Evolutionary conservation across 2,888 invertebrate species (phyloP).

Genomic region (Julus scandinavius): DNA sequence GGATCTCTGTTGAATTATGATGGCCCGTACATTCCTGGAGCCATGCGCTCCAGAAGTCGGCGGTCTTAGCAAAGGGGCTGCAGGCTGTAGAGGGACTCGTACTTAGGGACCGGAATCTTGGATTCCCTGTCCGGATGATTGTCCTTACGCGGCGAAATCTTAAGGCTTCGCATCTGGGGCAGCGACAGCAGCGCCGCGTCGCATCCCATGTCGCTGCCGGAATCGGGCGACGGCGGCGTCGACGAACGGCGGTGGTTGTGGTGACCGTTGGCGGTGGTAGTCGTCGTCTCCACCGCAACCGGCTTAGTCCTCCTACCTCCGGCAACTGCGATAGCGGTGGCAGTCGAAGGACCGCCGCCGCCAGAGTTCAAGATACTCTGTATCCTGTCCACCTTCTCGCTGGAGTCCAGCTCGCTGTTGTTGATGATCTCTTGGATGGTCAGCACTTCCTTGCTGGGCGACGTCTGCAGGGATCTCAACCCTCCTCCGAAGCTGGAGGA

Average conservation of each 20-base stretch:
- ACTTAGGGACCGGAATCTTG: not conserved
- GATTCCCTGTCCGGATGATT: not conserved
- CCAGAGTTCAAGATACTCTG: not conserved
- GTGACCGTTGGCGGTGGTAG: not conserved
- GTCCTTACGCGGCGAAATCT: not conserved
- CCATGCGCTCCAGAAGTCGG: too few relatives aligned
- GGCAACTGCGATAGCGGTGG: too few relatives aligned
- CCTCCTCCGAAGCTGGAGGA: not conserved
- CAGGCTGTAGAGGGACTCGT: not conserved
- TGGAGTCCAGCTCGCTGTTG: not conserved
- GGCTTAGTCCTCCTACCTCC: too few relatives aligned
- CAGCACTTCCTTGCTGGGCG: not conserved
- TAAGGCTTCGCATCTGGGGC: not conserved
- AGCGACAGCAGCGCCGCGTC: too few relatives aligned
- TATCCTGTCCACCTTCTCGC: constrained; percentile 1
- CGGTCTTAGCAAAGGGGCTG: too few relatives aligned
- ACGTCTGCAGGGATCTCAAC: not conserved
- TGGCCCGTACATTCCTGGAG: too few relatives aligned
- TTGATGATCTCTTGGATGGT: constrained; percentile 2
- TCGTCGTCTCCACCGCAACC: not conserved
- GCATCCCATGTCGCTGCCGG: not conserved
- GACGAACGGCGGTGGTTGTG: not conserved
- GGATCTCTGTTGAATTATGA: too few relatives aligned
- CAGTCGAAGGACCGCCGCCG: not conserved
- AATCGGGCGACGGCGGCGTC: not conserved